Evolutionary conservation across 2,888 invertebrate genomes (phyloP), one percentile per base, ranked within the genome.

Genomic region (Pyrochroa serraticornis): DNA sequence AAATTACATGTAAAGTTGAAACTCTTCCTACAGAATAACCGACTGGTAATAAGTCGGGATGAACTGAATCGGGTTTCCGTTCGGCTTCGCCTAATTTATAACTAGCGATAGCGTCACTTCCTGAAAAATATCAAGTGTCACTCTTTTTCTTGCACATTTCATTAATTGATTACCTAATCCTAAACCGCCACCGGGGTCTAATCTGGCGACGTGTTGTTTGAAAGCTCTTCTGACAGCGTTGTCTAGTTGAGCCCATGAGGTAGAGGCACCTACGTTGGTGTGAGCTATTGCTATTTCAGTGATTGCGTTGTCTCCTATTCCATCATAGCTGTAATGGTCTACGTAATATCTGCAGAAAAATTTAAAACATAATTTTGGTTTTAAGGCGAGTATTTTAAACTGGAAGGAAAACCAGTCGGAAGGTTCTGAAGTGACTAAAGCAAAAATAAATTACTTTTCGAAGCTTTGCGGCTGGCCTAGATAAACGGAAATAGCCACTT

Each of bases 241-340:
- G 80, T 97, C 97, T 72, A 97, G 82, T 75, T 93, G 91, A 76
- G 95, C 94, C 97, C 97, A 97, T 56, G 92, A 93, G 0, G 95
- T 95, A 78, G 95, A 94, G 58, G 93, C 92, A 67, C 93, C 93
- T 63, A 97, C 92, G 73, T 90, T 92, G 2, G 97, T 90, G 71
- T 87, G 91, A 8, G 96, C 95, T 74, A 97, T 92, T 3, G 92
- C 83, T 74, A 92, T 91, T 77, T 88, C 88, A 61, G 85, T 83
- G 63, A 79, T 60, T 69, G 80, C 66, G 71, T 79, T 71, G 70
- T 78, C 64, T 66, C 78, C 67, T 68, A 77, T 75, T 51, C 78
- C 70, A 70, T 80, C 73, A 60, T 76, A 66, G 68, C 77, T 68
- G 72, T 78, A 72, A 71, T 80, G 74, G 69, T 82, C 68, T 65